These are phyloP conservation scores for Danaus chrysippus DNA, from an alignment of 2,888 invertebrate genomes.

Conservation along the genomic window DNA sequence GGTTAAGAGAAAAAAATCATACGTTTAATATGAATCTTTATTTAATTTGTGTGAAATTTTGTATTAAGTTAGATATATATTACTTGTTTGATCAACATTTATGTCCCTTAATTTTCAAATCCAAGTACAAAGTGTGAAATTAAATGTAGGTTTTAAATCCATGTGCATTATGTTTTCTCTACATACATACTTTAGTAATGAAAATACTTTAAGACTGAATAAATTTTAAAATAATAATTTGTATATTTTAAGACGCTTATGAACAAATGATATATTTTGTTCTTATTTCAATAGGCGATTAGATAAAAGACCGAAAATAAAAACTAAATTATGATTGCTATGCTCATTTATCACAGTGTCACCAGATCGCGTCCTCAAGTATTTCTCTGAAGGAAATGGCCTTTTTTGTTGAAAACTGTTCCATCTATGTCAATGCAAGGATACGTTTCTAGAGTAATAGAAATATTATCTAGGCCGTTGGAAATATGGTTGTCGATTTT, in stretches of 20 bases:
- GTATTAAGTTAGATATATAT: no score
- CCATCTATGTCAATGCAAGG: slow-evolving; percentile 40
- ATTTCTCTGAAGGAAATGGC: slow-evolving; percentile 40
- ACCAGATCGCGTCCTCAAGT: slow-evolving; percentile 30
- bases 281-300: slow-evolving; percentile 9
- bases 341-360: slow-evolving; percentile 29
- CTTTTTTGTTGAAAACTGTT: slow-evolving; percentile 46
- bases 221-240: no score
- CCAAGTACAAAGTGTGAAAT: no score
- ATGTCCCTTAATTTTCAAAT: no score
- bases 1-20: no score
- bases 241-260: neutral
- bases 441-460: slow-evolving; percentile 31
- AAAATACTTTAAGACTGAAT: no score
- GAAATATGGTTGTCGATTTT: slow-evolving; percentile 30
- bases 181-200: no score
- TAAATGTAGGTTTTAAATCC: no score
- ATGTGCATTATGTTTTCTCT: no score
- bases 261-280: neutral
- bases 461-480: slow-evolving; percentile 27
- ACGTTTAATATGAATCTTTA: no score
- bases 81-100: no score
- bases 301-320: slow-evolving; percentile 8
- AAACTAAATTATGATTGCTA: slow-evolving; percentile 18
- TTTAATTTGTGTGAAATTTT: no score